phyloP scores from a whole-genome alignment of 2,797 vertebrate genomes.

The Dicrostonyx torquatus region DNA sequence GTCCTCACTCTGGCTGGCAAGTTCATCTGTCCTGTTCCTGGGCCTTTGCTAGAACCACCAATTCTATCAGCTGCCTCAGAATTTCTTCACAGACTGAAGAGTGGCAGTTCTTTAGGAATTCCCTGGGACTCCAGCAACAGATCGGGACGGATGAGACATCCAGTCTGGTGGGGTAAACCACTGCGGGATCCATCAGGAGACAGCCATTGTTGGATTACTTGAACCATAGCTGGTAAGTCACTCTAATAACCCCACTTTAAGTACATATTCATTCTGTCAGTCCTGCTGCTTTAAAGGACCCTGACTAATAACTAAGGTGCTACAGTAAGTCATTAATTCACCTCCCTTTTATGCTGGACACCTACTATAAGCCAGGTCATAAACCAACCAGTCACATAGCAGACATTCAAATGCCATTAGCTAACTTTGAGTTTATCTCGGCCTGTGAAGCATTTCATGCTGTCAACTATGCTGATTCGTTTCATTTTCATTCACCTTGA shows the following conservation, averaged over 20 bases:
- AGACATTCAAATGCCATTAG: not conserved
- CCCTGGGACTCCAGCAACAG: not conserved
- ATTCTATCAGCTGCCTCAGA: not conserved
- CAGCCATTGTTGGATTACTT: no score
- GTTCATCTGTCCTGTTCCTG: no score
- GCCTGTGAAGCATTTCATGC: not conserved
- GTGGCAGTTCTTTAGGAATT: not conserved
- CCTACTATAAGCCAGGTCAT: not conserved
- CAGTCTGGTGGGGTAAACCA: no score
- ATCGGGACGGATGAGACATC: not conserved
- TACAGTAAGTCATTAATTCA: not conserved
- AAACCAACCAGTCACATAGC: not conserved
- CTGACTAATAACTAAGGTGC: not conserved
- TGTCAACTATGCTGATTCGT: not conserved
- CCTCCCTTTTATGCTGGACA: not conserved
- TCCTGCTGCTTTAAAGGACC: not conserved
- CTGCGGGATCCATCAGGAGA: not conserved
- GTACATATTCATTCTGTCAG: not conserved
- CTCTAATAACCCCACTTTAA: no score
- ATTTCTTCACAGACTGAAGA: no score
- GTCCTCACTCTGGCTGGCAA: not conserved
- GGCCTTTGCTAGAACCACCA: not conserved
- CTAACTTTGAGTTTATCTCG: not conserved
- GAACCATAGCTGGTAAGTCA: not conserved
- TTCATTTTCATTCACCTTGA: constrained; percentile 25